Evolutionary conservation across 2,797 vertebrate species (phyloP), one percentile per base, ranked within the genome.

Genomic region (Triplophysa yarkandensis): DNA sequence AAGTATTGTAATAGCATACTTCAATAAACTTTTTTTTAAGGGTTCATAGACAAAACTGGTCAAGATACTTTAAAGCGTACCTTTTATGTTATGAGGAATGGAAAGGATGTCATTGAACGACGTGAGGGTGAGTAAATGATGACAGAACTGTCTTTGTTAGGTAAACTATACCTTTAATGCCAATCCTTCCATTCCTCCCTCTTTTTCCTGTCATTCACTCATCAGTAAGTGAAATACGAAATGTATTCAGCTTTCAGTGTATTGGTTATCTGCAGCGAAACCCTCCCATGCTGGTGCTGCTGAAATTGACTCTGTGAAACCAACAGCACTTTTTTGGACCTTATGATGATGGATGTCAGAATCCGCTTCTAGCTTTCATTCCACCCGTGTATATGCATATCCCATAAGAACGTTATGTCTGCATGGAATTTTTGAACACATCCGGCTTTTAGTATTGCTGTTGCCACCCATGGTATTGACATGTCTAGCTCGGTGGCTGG

Each of bases 231-330:
- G 48, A 46, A 77, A 72, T 50, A n/a, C 66, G 77, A 75, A 78
- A 25, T 32, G 6, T 28, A 64, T 78, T 44, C 7, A 17, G 21
- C 58, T 83, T 54, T 82, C 76, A 77, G 30, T 76, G 10, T 60
- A 67, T 62, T 67, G 57, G 1, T 72, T 66, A 71, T 77, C 69
- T 71, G 55, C 74, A 74, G 67, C 82, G 78, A 78, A 80, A 76
- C 78, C 69, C 46, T 62, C 60, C 55, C 6, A 0, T 46, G 48
- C 46, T 74, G 57, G 43, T 50, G 21, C 34, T 64, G 32, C 13
- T 77, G 13, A 64, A 57, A 44, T 27, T 27, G 54, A 73, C 57
- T 77, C 52, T 57, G 21, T 28, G 72, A 67, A 60, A 50, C 46
- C 39, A 52, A 52, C 23, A 62, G 39, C 46, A 48, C 28, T 64